phyloP scores from a whole-genome alignment of 2,113 vertebrate genomes.

The Australoheros scitulus region DNA sequence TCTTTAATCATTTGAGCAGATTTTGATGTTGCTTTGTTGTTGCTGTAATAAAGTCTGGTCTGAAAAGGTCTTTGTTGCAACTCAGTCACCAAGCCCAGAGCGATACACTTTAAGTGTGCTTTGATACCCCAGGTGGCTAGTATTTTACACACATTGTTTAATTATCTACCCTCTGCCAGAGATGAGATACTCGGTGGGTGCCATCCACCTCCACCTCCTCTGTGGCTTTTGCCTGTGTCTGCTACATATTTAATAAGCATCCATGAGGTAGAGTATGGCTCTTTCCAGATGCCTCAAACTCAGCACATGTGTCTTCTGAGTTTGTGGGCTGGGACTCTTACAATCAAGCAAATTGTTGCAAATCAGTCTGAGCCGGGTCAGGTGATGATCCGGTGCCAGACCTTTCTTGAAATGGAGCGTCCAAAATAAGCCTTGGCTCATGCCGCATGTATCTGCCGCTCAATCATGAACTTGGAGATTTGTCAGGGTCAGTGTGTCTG shows the following conservation, averaged over 20 bases:
- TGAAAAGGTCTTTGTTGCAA: constrained; percentile 7
- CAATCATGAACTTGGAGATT: constrained; percentile 44
- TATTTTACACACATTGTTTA: constrained; percentile 57
- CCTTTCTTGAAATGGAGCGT: constrained; percentile 46
- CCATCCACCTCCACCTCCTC: not conserved
- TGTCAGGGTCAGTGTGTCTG: constrained; percentile 47
- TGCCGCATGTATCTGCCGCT: constrained; percentile 32
- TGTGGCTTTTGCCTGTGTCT: constrained; percentile 17
- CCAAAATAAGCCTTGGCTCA: constrained; percentile 63
- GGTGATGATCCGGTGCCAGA: constrained; percentile 25
- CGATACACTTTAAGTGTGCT: constrained; percentile 2
- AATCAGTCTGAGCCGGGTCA: constrained; percentile 39
- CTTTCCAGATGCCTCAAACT: constrained; percentile 15
- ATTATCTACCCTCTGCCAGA: constrained; percentile 53
- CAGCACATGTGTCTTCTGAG: not conserved
- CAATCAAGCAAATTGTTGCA: constrained; percentile 7
- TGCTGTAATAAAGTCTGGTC: not conserved
- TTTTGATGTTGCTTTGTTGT: not conserved
- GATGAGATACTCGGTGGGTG: constrained; percentile 34
- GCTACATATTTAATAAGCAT: constrained; percentile 54
- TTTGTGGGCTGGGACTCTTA: not conserved
- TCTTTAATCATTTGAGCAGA: not conserved
- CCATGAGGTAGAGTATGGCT: not conserved
- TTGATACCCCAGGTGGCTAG: constrained; percentile 26
- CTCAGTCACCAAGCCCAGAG: not conserved